Base-by-base conservation (phyloP, 2,888 invertebrate genomes). In the Agonopterix arenella region DNA sequence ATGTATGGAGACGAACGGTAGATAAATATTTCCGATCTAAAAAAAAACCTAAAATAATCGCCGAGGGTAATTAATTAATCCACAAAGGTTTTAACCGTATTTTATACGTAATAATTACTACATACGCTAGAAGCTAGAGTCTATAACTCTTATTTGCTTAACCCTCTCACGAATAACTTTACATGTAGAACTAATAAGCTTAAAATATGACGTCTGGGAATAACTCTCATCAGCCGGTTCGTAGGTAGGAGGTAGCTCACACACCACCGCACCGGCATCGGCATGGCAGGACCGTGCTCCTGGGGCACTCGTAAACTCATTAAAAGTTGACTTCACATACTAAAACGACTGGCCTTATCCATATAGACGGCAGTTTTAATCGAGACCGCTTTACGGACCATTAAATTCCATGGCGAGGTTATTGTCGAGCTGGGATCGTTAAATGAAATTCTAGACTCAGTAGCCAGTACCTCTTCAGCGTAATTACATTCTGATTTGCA, bases 321-420 rank as follows among this genome's bases (percentile, higher is more conserved):
- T 85, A 84, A 83, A 85, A 85, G 83, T 84, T 82, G 70, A 72
- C 75, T 75, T 70, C 68, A 73, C 77, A 73, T 68, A 75, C 73
- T 78, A 76, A 79, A 80, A 74, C 79, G 76, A 76, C 73, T 77
- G 73, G 71, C 79, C 76, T 75, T 76, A 74, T 74, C 79, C 77
- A 78, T 77, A 78, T 70, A 78, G 76, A 80, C 72, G 80, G 75
- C 77, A 76, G 80, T 84, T 85, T 82, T 84, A 84, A 85, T 84
- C 80, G 85, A 74, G 76, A 80, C 74, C 81, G 75, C 76, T 83
- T 82, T 79, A 80, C 77, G 79, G 73, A 67, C 77, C 80, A 84
- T 86, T 86, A 80, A 80, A 74, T 78, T 76, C 70, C 73, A 79
- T 74, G 78, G 73, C 72, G 73, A 64, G 76, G 76, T 80, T 82